These are phyloP conservation scores for Dendrolimus kikuchii DNA, from an alignment of 1,140 invertebrate species.

Conservation along the genomic window DNA sequence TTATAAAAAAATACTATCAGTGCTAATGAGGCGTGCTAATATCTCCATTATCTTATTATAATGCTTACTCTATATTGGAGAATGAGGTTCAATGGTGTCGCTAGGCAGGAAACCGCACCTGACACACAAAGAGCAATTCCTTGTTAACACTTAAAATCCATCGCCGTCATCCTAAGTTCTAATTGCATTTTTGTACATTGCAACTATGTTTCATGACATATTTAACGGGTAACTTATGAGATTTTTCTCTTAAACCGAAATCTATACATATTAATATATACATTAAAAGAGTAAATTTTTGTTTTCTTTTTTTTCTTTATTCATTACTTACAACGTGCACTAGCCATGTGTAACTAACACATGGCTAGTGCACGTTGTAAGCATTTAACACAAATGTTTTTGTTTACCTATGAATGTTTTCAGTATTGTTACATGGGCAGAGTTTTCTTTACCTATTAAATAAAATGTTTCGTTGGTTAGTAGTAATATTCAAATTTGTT, in stretches of 20 bases:
- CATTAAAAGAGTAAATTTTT: constrained; percentile 2
- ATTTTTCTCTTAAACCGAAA: neutral
- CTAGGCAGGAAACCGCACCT: constrained; percentile 68
- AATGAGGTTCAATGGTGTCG: constrained; percentile 67
- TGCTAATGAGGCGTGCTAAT: neutral
- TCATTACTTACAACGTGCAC: neutral
- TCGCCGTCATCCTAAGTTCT: neutral
- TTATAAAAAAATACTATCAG: no score
- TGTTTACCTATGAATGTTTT: no score
- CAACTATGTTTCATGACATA: no score
- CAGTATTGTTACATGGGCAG: no score
- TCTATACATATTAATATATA: constrained; percentile 3
- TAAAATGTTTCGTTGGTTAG: no score
- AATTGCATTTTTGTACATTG: no score
- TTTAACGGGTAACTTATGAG: no score
- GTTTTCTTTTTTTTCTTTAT: neutral
- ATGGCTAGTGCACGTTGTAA: no score
- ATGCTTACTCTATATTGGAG: constrained; percentile 68
- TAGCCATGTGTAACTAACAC: no score
- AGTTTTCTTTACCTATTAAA: no score
- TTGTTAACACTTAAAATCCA: constrained; percentile 9
- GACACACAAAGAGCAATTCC: constrained; percentile 44
- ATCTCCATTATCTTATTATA: constrained; percentile 5
- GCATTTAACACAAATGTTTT: no score
- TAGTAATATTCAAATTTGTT: no score